Evolutionary conservation across 2,113 vertebrate genomes (phyloP).

Genomic region (Lota lota): DNA sequence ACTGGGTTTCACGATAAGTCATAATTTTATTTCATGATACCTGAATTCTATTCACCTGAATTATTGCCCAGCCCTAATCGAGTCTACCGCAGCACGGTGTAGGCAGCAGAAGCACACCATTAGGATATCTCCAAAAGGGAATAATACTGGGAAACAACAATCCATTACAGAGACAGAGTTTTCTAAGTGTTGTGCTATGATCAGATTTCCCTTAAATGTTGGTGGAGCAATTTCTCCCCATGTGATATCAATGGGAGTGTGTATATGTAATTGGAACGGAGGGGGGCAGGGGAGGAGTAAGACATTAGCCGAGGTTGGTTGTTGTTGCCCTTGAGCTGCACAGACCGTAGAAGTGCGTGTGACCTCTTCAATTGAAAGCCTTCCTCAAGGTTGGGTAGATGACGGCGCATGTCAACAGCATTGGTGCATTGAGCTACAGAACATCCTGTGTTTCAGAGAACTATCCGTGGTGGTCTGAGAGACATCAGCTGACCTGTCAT

Average conservation of each 20-base stretch:
- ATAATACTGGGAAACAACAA: no score
- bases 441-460: neutral
- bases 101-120: no score
- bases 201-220: neutral
- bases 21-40: no score
- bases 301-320: neutral
- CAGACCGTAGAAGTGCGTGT: slow-evolving; percentile 1
- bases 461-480: neutral
- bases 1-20: no score
- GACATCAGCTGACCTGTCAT: slow-evolving; percentile 27
- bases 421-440: neutral
- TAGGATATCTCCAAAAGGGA: no score
- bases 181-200: neutral
- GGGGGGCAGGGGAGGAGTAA: neutral
- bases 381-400: neutral
- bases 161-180: no score
- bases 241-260: slow-evolving; percentile 8
- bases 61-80: no score
- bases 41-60: no score
- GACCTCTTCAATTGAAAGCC: slow-evolving; percentile 9
- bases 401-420: neutral
- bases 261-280: neutral
- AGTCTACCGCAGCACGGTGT: no score
- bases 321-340: neutral
- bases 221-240: slow-evolving; percentile 17